Evolutionary conservation across 2,888 invertebrate genomes (phyloP).

Genomic region (Polietes domitor): DNA sequence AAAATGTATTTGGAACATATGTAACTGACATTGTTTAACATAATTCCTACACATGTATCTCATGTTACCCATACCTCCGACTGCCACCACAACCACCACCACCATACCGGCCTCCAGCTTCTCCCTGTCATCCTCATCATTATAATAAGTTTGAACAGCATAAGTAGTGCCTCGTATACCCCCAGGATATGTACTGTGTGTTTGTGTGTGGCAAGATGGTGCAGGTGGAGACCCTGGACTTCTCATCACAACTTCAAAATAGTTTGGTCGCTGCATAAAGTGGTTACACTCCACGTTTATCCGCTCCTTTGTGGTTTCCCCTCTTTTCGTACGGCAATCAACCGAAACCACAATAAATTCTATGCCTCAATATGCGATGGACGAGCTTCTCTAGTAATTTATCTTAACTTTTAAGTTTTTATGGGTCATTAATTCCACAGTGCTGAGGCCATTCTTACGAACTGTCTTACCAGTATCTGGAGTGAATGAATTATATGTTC

Average conservation of each 20-base stretch:
- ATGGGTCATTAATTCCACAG: constrained; percentile 62
- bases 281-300: neutral
- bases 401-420: constrained; percentile 58
- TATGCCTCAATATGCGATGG: constrained; percentile 23
- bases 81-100: neutral
- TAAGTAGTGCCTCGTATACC: neutral
- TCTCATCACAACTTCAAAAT: neutral
- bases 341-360: constrained; percentile 1
- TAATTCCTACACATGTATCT: constrained; percentile 31
- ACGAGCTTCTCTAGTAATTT: constrained; percentile 44
- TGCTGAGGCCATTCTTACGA: too few relatives aligned
- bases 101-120: neutral
- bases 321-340: neutral
- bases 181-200: neutral
- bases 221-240: neutral
- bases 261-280: neutral
- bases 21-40: constrained; percentile 48
- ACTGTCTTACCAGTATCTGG: too few relatives aligned
- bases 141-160: neutral
- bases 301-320: too few relatives aligned
- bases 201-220: neutral
- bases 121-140: neutral
- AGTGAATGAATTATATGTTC: too few relatives aligned
- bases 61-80: neutral
- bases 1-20: constrained; percentile 34